Evolutionary conservation across 2,888 invertebrate species (phyloP), one percentile per base, ranked within the genome.

Genomic region (Linyphia triangularis): DNA sequence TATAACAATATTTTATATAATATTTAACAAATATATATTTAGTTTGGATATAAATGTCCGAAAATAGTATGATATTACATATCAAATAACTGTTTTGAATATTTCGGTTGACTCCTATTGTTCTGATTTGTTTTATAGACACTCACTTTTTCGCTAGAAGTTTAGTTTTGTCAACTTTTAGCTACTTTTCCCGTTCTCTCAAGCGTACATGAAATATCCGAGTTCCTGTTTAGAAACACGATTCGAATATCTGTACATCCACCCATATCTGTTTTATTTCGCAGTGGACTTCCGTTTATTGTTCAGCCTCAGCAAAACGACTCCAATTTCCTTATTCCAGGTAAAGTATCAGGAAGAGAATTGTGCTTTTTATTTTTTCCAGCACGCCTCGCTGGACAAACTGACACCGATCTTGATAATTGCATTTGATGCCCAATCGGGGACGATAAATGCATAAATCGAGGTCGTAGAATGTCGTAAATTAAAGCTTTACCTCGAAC

Each of bases 311-410:
- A 19, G 43, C 78, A 28, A 78, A 78, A 65, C 30, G 61, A 69
- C 59, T 37, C 19, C 69, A 51, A 40, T 82, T 61, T 70, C 70
- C 37, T 59, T 82, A 59, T 82, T 82, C 82, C 70, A 70, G 9
- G 82, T 70, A 82, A 72, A 40, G 19, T 26, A 70, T 72, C 82
- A 82, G 82, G 82, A 82, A 82, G 82, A 26, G 82, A 82, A 67
- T 16, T 69, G 19, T 57, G 33, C 57, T 28, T 22, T 61, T 37
- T 22, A n/a, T 43, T 51, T 33, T 51, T 16, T 51, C 33, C 19
- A 6, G 33, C 30, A 69, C 79, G 79, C 65, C 26, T 79, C 79
- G 69, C 57, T 79, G 79, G 51, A 57, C 69, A 69, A 79, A 79
- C 22, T 79, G 79, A 79, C 79, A 79, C 79, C 69, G 67, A 67